These are phyloP conservation scores for Acinonyx jubatus DNA, from an alignment of 2,113 vertebrate species.

Conservation along the genomic window DNA sequence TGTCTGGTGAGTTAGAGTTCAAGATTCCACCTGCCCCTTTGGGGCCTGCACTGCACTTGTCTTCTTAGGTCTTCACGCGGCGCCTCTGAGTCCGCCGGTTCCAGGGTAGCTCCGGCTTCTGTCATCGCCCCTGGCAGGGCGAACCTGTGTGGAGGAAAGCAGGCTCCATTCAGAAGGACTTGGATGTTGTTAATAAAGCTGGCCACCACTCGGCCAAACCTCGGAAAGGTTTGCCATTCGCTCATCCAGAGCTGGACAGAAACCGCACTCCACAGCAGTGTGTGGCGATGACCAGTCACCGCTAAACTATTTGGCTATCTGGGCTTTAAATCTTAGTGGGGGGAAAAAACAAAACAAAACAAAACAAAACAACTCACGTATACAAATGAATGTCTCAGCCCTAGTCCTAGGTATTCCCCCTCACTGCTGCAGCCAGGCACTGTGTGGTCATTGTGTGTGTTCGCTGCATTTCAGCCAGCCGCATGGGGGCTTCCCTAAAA, in stretches of 20 bases:
- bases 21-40: accelerated
- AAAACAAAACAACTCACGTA: neutral
- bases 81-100: neutral
- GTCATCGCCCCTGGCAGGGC: neutral
- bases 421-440: neutral
- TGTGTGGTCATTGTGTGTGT: neutral
- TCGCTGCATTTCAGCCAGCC: neutral
- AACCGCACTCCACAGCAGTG: neutral
- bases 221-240: neutral
- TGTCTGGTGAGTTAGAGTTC: neutral
- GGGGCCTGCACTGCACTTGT: neutral
- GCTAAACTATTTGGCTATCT: neutral
- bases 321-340: neutral
- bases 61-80: neutral
- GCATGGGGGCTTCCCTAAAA: neutral
- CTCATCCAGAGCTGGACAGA: neutral
- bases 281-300: neutral
- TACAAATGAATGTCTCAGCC: neutral
- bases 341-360: neutral
- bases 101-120: neutral
- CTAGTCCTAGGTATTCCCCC: neutral
- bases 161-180: neutral
- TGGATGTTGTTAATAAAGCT: neutral
- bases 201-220: neutral
- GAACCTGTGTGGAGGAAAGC: neutral